A percentile compares a stretch with the other conserved stretches of the same genome.
Evolutionary conservation across 2,113 vertebrate genomes (phyloP).

Genomic region (Chionomys nivalis): DNA sequence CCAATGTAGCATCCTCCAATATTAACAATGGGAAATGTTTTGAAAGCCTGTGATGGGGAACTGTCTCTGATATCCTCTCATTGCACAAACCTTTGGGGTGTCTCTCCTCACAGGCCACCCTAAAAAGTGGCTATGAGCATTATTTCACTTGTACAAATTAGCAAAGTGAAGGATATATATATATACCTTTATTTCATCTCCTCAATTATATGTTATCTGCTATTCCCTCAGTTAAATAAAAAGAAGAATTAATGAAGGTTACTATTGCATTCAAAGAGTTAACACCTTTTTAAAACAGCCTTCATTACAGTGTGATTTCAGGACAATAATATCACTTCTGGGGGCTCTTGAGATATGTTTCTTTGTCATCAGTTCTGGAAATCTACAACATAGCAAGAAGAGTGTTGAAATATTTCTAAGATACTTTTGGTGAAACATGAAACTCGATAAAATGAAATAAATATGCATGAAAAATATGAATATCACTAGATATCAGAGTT

Average conservation of each 20-base stretch:
- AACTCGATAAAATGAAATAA: background rate
- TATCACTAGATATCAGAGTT: background rate
- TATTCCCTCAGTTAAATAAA: background rate
- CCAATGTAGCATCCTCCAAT: background rate
- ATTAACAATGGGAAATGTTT: background rate
- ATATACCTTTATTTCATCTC: background rate
- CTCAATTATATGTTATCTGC: background rate
- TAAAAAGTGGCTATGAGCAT: background rate
- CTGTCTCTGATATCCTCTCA: background rate
- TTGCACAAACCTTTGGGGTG: background rate
- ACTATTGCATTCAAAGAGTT: background rate
- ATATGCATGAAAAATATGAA: background rate
- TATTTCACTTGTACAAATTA: background rate
- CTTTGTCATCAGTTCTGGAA: background rate
- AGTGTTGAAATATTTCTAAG: conserved; percentile 9
- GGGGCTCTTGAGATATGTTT: background rate
- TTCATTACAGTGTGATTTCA: background rate
- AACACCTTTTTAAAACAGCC: background rate
- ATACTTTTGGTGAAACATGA: background rate
- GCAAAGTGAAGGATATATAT: background rate
- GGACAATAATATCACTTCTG: background rate
- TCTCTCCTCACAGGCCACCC: background rate
- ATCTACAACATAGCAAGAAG: background rate
- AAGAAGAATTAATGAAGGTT: background rate
- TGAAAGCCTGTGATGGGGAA: background rate